Conservation (phyloP, 1,140 invertebrate genomes). For the Trachelipus rathkii region DNA sequence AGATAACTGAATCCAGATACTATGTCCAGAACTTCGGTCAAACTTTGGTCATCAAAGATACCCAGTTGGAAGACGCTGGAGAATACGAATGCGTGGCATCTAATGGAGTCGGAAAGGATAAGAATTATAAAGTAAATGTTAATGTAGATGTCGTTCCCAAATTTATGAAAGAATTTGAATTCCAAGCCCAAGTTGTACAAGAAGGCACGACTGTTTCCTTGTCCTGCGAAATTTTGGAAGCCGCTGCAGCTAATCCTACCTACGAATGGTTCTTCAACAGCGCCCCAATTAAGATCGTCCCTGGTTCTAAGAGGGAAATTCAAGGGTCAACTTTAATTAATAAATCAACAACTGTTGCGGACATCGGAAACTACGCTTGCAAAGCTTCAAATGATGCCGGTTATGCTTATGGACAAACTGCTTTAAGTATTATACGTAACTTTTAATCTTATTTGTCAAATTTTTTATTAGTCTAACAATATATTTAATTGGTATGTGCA, state of each 20-base stretch:
- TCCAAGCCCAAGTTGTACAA: background rate
- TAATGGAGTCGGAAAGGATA: background rate
- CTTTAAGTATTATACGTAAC: slow-evolving; percentile 22
- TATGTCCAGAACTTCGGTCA: slow-evolving; percentile 29
- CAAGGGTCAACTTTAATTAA: slow-evolving; percentile 14
- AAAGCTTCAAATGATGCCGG: slow-evolving; percentile 22
- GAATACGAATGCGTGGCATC: slow-evolving; percentile 12
- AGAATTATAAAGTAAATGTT: background rate
- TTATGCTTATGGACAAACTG: slow-evolving; percentile 25
- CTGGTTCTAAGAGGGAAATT: slow-evolving; percentile 1
- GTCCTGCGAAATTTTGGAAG: background rate
- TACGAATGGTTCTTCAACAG: slow-evolving; percentile 7
- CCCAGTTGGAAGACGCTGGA: slow-evolving; percentile 25
- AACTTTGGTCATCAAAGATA: slow-evolving; percentile 33
- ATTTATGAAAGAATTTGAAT: background rate
- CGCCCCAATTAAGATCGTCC: background rate
- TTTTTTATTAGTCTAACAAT: background rate
- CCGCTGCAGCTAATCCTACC: background rate
- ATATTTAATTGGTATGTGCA: background rate
- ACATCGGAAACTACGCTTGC: slow-evolving; percentile 31
- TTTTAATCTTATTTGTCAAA: background rate
- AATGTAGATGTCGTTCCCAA: background rate
- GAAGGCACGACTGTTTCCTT: background rate
- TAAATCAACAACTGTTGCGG: background rate
- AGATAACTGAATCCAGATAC: background rate